Base-by-base conservation (phyloP, 2,888 invertebrate species). In the Sesia apiformis region DNA sequence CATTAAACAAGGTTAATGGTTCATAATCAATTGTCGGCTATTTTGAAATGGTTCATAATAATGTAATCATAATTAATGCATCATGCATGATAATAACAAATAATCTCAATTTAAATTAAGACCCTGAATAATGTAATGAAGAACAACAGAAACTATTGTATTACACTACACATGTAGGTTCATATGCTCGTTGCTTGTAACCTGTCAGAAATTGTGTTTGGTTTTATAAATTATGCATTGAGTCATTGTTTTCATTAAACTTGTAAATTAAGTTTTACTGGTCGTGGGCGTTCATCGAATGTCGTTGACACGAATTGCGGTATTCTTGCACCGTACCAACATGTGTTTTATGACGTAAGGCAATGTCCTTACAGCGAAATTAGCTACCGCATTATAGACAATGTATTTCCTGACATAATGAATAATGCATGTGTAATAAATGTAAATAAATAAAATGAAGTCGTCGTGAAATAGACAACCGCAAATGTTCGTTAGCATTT, bases 241-340 rank as follows among this genome's bases (percentile, higher is more conserved):
- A 57, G 60, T 61, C 61, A 71, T 64, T 67, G 64, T 62, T 60
- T 63, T 61, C 54, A 64, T 65, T 64, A 62, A 59, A 59, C 57
- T 67, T 66, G 67, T 65, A 68, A 66, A 72, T 70, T 58, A 63
- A 69, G 61, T 63, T 63, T 60, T 60, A 59, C 56, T 53, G 54
- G 54, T 54, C 52, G 70, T 68, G 61, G 70, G 72, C 61, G 71
- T 55, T 49, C 46, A 46, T 7, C 53, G 50, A 39, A 56, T 53
- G 56, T 54, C 54, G 58, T 58, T 49, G 42, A 41, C 6, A 43
- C 51, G 50, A 57, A 40, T 55, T 55, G 52, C 38, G 51, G 51
- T 53, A 46, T 23, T 40, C 49, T 58, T 57, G 55, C 51, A 56
- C 55, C 46, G 23, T 46, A 46, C 53, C 56, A 56, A 61, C 59